Evolutionary conservation across 2,797 vertebrate species (phyloP).

Genomic region (Enoplosus armatus): DNA sequence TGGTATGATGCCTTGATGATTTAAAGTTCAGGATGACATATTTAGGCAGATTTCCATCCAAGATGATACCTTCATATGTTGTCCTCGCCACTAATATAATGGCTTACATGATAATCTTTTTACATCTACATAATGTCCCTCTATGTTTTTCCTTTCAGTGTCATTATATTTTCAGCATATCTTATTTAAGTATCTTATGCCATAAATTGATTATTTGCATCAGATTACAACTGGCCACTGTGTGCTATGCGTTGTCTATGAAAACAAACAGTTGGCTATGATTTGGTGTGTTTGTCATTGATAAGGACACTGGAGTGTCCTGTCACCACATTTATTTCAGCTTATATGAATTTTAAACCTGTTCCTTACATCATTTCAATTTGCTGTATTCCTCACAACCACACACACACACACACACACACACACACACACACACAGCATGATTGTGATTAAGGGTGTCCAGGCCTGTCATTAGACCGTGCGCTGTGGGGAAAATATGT

Average conservation of each 20-base stretch:
- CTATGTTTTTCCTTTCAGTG: slow-evolving; percentile 15
- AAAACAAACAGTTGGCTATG: slow-evolving; percentile 22
- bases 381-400: slow-evolving; percentile 9
- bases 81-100: not conserved
- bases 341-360: slow-evolving; percentile 43
- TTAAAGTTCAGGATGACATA: slow-evolving; percentile 9
- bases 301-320: slow-evolving; percentile 24
- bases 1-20: slow-evolving; percentile 2
- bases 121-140: too few relatives aligned
- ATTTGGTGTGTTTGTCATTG: slow-evolving; percentile 36
- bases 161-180: slow-evolving; percentile 23
- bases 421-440: slow-evolving; percentile 33
- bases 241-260: slow-evolving; percentile 20
- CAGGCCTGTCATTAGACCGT: slow-evolving; percentile 70
- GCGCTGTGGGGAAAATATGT: slow-evolving; percentile 79
- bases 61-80: not conserved
- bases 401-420: slow-evolving; percentile 30
- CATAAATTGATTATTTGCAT: slow-evolving; percentile 23
- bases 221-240: slow-evolving; percentile 15
- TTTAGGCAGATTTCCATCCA: slow-evolving; percentile 10
- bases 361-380: slow-evolving; percentile 46
- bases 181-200: not conserved
- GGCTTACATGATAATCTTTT: not conserved
- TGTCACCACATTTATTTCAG: slow-evolving; percentile 38
- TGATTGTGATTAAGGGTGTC: slow-evolving; percentile 66